Evolutionary conservation across 2,113 vertebrate genomes (phyloP), one percentile per base, ranked within the genome.

Genomic region (Equus quagga): DNA sequence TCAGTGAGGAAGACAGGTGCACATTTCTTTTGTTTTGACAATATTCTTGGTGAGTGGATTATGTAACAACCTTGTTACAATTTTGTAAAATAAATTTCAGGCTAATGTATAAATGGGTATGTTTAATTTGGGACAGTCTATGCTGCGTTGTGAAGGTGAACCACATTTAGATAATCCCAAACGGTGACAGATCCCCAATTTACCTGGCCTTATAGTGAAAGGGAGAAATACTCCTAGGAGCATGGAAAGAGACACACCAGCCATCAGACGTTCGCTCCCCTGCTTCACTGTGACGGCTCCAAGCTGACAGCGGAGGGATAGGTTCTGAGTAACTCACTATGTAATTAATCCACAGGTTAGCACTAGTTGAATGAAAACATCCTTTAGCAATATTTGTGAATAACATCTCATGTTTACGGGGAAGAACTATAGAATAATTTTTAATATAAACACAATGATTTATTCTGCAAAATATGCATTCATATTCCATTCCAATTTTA

Each of bases 401-500:
- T 82, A 69, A 58, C 11, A 46, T 17, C 3, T 41, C 41, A n/a
- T 28, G 81, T 80, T 70, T 69, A 79, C 95, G 24, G 17, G 51
- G n/a, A 93, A 89, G 28, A 85, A 69, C 67, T 75, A 82, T 0
- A 82, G 24, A 64, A 51, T 24, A 75, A 51, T 81, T 87, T 86
- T 89, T 15, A 72, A 85, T 69, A n/a, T 58, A 90, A 54, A 86
- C 4, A 64, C 4, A 65, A 46, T 12, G 33, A 87, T 88, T 76
- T 70, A 80, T n/a, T 60, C 93, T 78, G n/a, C 5, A 97, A 91
- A 85, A 76, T 13, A 44, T 36, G 31, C 18, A 81, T 79, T 89
- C 64, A 1, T 31, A 80, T 72, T 91, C 87, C 26, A 95, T 69
- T 75, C 23, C 36, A 13, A 67, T 75, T 96, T 92, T 79, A 67